A percentile compares a stretch with the other conserved stretches of the same genome.
Conservation (phyloP, 2,888 invertebrate species). For the Cosmopolites sordidus region DNA sequence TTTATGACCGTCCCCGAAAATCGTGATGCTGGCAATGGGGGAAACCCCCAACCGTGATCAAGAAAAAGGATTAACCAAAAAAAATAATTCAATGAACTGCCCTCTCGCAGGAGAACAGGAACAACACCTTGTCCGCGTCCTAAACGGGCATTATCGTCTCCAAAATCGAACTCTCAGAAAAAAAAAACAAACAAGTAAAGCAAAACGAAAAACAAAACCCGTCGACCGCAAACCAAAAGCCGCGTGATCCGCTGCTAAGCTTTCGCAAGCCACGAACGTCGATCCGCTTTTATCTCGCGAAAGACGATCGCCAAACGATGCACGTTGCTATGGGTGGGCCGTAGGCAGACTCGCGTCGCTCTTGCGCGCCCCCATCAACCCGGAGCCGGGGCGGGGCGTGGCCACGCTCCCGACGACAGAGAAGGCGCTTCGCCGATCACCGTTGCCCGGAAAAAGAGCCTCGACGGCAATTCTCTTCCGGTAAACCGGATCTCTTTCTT, state of each 20-base stretch:
- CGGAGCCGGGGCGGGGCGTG: conserved; percentile 10
- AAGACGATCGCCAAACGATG: conserved; percentile 14
- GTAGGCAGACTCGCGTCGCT: conserved; percentile 21
- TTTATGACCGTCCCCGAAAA: conserved; percentile 50
- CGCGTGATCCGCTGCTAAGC: not conserved
- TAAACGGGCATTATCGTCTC: not conserved
- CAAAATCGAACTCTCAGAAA: conserved; percentile 1
- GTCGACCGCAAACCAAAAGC: no score
- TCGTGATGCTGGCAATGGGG: conserved; percentile 48
- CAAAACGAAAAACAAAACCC: conserved; percentile 18
- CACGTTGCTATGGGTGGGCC: conserved; percentile 47
- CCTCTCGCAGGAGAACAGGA: no score
- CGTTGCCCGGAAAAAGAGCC: conserved; percentile 21
- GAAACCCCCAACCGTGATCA: conserved; percentile 23
- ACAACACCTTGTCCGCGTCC: no score
- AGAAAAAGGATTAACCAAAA: not conserved
- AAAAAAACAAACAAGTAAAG: not conserved
- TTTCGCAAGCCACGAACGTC: not conserved
- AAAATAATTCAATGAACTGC: no score
- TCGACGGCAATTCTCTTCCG: conserved; percentile 32
- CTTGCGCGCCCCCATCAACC: conserved; percentile 17
- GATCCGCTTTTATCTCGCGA: conserved; percentile 13
- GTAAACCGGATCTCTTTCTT: conserved; percentile 41
- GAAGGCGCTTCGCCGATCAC: conserved; percentile 16
- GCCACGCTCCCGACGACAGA: conserved; percentile 16